phyloP scores from a whole-genome alignment of 2,797 vertebrate species.

The Mormyrus proboscirostris region DNA sequence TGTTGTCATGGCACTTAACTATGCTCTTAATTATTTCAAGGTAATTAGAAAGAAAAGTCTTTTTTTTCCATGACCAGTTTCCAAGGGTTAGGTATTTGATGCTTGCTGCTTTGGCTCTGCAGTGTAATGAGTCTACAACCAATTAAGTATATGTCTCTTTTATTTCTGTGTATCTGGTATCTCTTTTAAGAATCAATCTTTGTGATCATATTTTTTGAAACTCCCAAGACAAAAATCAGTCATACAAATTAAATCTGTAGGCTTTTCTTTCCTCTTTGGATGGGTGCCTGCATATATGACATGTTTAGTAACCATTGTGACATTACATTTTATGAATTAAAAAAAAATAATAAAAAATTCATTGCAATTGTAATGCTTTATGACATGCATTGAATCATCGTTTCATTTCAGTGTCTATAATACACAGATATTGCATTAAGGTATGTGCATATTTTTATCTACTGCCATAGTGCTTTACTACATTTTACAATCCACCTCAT shows the following conservation, averaged over 20 bases:
- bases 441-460: neutral
- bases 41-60: slow-evolving; percentile 14
- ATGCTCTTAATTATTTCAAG: slow-evolving; percentile 19
- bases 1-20: slow-evolving; percentile 12
- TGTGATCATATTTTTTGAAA: slow-evolving; percentile 1
- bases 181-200: neutral
- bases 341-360: neutral
- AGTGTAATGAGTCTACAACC: slow-evolving; percentile 16
- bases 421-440: neutral
- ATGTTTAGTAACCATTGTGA: neutral
- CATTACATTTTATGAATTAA: neutral
- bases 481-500: slow-evolving; percentile 35
- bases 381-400: neutral
- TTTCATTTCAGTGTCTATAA: neutral
- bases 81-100: neutral
- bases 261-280: neutral
- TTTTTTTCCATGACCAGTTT: slow-evolving; percentile 13
- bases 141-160: neutral
- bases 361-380: neutral
- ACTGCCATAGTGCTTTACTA: neutral
- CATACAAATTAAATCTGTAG: neutral
- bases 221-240: neutral
- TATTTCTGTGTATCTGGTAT: neutral
- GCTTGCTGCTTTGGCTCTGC: neutral
- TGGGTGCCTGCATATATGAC: neutral